Evolutionary conservation across 2,888 invertebrate species (phyloP), one percentile per base, ranked within the genome.

Genomic region (Chloroclysta siterata): DNA sequence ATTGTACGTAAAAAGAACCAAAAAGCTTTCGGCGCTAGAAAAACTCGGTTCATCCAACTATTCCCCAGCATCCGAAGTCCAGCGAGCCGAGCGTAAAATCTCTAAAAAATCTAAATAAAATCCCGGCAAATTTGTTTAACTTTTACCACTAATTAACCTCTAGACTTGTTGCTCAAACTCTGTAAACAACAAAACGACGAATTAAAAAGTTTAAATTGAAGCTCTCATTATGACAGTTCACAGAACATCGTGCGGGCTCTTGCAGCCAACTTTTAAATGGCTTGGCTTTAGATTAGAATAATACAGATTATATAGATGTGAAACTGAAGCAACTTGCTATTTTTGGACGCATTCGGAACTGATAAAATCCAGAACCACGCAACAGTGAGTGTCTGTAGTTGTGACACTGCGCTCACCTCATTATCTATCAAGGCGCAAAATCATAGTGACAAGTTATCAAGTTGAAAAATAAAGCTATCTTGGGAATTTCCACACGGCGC

Each of bases 111-210:
- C n/a, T 36, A 14, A 56, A 53, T 41, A 52, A 56, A 60, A 48
- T 39, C 50, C 46, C 41, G 33, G 53, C 11, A 53, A 59, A 53
- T 60, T 57, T 53, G 53, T 60, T 65, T 50, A 63, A 60, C 57
- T 50, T 71, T 65, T 62, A 70, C 66, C 71, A 61, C 70, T 73
- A 74, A 77, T 75, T 77, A 77, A 72, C 70, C 73, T 69, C 71
- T 65, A 65, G 68, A 72, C 75, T 72, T 72, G 74, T 75, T 74
- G 73, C 70, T 68, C 65, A 53, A 72, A 66, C 62, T 69, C 65
- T 62, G 68, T 66, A 63, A 69, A 70, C 69, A 73, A 71, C 69
- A 64, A 67, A 70, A 70, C 63, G 66, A 65, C 63, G 63, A 72
- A 69, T 71, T 74, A 69, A 69, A 72, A 74, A 73, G 72, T 73